Base-by-base conservation (phyloP, 2,888 invertebrate species). In the Allophyes oxyacanthae region DNA sequence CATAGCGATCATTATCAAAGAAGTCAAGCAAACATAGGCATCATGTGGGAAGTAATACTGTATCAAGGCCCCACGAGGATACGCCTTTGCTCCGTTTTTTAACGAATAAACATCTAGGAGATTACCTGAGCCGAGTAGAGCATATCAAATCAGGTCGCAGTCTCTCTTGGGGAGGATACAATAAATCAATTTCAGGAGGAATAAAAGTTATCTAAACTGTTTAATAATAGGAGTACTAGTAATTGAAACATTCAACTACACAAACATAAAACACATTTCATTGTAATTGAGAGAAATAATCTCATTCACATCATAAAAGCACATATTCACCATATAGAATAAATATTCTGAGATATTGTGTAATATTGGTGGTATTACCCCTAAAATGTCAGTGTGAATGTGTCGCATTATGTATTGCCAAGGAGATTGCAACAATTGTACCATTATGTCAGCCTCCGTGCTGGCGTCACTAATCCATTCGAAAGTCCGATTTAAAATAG, bases 401-500 rank as follows among this genome's bases (percentile, higher is more conserved):
- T 81, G 83, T 82, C 81, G 71, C 67, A 83, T 82, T 82, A 81
- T 75, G 77, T 78, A 85, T 79, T 78, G 80, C 79, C 77, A 77
- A 81, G 73, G 63, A 81, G 81, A 80, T 83, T 79, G 79, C 75
- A 79, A 78, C 76, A 81, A 81, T 79, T 79, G 79, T 81, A 76
- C 79, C 75, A 82, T 84, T 83, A 84, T 86, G 87, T 87, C 88
- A 86, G 87, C 83, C 82, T 85, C 79, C 77, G 76, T 78, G 72
- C 80, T 86, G 83, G 80, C 85, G 85, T 88, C 89, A 89, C 85
- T 84, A 82, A 83, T 86, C 84, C 84, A 81, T 89, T 84, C 81
- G 82, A 86, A 89, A 90, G 84, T 87, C 83, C 87, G 83, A 90
- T 91, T 88, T 88, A 88, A 90, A 90, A 88, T 91, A 86, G 91